phyloP scores from a whole-genome alignment of 2,113 vertebrate genomes.

The Petromus typicus region DNA sequence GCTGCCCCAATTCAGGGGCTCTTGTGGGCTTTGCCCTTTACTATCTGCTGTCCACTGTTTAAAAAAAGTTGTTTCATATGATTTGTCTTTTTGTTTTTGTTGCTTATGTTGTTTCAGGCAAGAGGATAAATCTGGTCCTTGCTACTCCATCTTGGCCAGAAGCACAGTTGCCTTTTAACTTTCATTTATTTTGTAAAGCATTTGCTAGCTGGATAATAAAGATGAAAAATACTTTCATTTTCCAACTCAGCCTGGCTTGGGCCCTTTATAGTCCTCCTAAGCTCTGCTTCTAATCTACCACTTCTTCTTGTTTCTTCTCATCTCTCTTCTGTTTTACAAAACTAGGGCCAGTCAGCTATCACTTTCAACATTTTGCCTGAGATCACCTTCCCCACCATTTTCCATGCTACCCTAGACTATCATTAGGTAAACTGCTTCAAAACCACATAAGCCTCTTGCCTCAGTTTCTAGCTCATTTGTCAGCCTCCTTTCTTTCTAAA shows the following conservation, averaged over 20 bases:
- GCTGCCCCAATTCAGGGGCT: background rate
- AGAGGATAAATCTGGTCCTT: background rate
- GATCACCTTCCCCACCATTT: background rate
- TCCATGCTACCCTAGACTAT: background rate
- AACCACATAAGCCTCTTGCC: background rate
- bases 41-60: background rate
- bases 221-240: background rate
- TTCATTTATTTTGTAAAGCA: slow-evolving; percentile 22
- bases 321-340: background rate
- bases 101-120: background rate
- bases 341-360: background rate
- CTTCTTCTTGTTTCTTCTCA: background rate
- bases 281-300: background rate
- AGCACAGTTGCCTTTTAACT: background rate
- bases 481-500: background rate
- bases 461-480: background rate
- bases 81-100: background rate
- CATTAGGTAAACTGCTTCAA: background rate
- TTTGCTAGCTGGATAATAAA: background rate
- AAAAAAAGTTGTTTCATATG: background rate
- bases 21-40: background rate
- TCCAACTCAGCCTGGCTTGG: background rate
- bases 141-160: background rate
- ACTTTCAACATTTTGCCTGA: background rate
- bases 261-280: background rate